These are phyloP conservation scores for Isotomurus palustris DNA, from an alignment of 2,888 invertebrate genomes.

Conservation along the genomic window DNA sequence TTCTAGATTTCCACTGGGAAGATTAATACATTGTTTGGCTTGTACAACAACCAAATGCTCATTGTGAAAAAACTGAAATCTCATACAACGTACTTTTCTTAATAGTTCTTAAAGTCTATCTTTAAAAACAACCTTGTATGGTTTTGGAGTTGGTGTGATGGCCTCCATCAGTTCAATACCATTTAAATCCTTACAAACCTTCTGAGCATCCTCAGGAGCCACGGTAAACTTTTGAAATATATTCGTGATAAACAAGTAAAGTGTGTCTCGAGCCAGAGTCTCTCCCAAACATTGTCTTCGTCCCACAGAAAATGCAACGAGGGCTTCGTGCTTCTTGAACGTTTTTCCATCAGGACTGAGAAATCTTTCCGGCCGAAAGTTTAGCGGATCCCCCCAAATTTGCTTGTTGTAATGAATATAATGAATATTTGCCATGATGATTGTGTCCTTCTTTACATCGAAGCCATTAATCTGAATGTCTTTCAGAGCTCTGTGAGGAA, in stretches of 20 bases:
- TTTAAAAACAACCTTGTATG: no score
- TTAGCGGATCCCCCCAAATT: slow-evolving; percentile 41
- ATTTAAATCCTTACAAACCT: no score
- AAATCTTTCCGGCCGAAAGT: slow-evolving; percentile 41
- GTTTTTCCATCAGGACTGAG: slow-evolving; percentile 20
- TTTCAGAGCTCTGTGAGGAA: slow-evolving; percentile 29
- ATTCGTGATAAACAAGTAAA: slow-evolving; percentile 36
- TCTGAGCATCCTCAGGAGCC: no score
- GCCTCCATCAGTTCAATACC: no score
- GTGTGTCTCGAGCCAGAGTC: slow-evolving; percentile 30
- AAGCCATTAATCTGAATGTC: slow-evolving; percentile 28
- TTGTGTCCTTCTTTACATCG: slow-evolving; percentile 32
- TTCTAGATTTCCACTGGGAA: no score
- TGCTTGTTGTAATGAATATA: slow-evolving; percentile 33
- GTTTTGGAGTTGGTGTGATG: no score
- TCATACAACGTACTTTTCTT: no score
- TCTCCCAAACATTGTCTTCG: slow-evolving; percentile 36
- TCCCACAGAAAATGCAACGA: slow-evolving; percentile 35
- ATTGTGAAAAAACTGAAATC: no score
- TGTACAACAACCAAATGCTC: no score
- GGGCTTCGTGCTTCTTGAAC: slow-evolving; percentile 30
- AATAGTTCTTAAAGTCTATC: no score
- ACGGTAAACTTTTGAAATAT: no score
- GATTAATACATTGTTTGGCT: no score
- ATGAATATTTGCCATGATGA: slow-evolving; percentile 38